Evolutionary conservation across 23 tunicate genomes (phyloP), one percentile per base, ranked within the genome.

Genomic region (Clavelina lepadiformis): DNA sequence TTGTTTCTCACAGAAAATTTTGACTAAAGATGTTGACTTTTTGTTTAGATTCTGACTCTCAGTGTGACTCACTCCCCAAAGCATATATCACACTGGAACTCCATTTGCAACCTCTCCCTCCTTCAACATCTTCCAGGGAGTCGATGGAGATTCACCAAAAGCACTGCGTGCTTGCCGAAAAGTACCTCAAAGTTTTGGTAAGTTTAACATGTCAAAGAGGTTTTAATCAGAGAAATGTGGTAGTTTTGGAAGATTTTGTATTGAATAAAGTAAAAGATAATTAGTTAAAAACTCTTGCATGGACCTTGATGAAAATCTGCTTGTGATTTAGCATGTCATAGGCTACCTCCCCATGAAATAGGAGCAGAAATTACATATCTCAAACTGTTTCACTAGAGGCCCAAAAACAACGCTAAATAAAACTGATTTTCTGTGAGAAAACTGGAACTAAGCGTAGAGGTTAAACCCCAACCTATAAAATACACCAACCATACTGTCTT

Each of bases 61-160:
- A 65, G 30, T 65, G 71, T 45, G 71, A 65, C 30, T 41, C 55
- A 3, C 71, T 65, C 34, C 71, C 71, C 3, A n/a, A n/a, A 18
- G 81, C 96, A 27, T 88, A 88, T 69, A 77, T 88, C 67, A 78
- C 96, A 1, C 77, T 88, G 22, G 96, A 88, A 38, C 81, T 88
- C 13, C 96, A 88, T 31, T 67, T 88, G 0, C 96, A 88, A 80
- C 96, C 96, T 31, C 77, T 88, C 22, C 96, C 96, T 18, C 96
- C 96, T 2, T 73, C 86, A 36, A 74, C 96, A 1, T 67, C 82
- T 24, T 76, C 85, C 31, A 31, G 77, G 44, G 58, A 88, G 55
- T 88, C 96, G 38, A 73, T 88, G 82, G 78, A 74, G 3, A 88
- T 88, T 47, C 74, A 88, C 38, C 49, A 83, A 37, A 32, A 80